Evolutionary conservation across 2,797 vertebrate genomes (phyloP).

Genomic region (Luscinia luscinia): DNA sequence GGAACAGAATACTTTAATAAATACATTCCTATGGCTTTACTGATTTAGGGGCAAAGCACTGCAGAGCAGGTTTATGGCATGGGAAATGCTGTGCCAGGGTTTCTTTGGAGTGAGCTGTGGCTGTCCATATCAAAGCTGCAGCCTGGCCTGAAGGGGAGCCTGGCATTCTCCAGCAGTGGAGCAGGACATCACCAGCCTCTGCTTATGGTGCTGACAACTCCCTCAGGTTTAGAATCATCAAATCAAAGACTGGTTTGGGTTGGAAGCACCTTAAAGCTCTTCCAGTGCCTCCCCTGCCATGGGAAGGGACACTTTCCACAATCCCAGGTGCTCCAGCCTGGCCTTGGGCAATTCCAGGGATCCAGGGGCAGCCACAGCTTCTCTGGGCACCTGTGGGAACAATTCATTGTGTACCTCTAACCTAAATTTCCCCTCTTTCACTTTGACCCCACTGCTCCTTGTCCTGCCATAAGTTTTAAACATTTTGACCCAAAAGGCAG

Average conservation of each 20-base stretch:
- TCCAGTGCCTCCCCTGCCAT: rapidly evolving
- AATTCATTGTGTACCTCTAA: not conserved
- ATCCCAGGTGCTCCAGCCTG: rapidly evolving
- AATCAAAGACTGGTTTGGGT: not conserved
- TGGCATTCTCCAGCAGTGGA: not conserved
- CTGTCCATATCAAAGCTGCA: not conserved
- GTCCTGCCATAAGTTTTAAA: not conserved
- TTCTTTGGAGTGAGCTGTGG: not conserved
- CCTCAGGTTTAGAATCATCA: not conserved
- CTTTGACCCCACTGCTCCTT: not conserved
- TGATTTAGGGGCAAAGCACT: not conserved
- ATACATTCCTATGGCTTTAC: not conserved
- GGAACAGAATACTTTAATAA: conserved; percentile 1
- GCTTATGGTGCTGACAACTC: not conserved
- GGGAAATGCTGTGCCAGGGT: not conserved
- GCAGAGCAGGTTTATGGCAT: not conserved
- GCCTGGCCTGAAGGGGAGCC: not conserved
- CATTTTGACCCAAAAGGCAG: not conserved
- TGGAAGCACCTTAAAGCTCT: not conserved
- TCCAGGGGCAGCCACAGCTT: not conserved
- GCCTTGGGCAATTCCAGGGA: not conserved
- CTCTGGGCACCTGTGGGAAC: rapidly evolving
- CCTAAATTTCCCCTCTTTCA: not conserved
- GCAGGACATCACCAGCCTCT: not conserved
- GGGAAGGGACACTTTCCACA: not conserved